Percentiles rank a stretch among this genome's conserved stretches.
These are phyloP conservation scores for Euleptes europaea DNA, from an alignment of 2,113 vertebrate genomes.

Conservation along the genomic window DNA sequence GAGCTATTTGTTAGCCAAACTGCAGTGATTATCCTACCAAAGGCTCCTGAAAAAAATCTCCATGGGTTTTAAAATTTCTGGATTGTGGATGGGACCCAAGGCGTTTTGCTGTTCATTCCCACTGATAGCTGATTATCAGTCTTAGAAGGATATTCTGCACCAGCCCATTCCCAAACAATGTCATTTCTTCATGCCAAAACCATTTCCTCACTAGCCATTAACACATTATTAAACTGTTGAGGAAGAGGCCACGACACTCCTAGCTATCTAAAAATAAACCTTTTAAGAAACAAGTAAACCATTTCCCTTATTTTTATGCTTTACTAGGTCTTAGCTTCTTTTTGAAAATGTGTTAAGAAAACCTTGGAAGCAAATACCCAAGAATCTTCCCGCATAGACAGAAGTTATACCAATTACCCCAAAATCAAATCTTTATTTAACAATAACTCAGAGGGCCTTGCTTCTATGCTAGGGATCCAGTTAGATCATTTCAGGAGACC, in stretches of 20 bases:
- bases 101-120: neutral
- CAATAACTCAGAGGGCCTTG: too few relatives aligned
- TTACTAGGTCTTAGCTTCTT: neutral
- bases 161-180: neutral
- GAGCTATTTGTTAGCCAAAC: too few relatives aligned
- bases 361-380: too few relatives aligned
- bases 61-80: neutral
- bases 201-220: neutral
- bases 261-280: constrained; percentile 6
- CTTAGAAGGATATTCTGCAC: neutral
- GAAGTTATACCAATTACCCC: neutral
- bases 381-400: neutral
- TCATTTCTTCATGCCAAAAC: neutral
- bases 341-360: neutral
- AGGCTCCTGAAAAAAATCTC: neutral
- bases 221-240: neutral
- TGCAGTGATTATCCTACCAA: neutral
- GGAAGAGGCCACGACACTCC: too few relatives aligned
- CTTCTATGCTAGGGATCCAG: too few relatives aligned
- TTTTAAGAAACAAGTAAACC: neutral
- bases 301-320: neutral
- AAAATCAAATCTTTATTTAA: neutral
- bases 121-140: neutral
- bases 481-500: too few relatives aligned
- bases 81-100: neutral